Conservation (phyloP, 2,797 vertebrate species). For the Cuniculus paca region DNA sequence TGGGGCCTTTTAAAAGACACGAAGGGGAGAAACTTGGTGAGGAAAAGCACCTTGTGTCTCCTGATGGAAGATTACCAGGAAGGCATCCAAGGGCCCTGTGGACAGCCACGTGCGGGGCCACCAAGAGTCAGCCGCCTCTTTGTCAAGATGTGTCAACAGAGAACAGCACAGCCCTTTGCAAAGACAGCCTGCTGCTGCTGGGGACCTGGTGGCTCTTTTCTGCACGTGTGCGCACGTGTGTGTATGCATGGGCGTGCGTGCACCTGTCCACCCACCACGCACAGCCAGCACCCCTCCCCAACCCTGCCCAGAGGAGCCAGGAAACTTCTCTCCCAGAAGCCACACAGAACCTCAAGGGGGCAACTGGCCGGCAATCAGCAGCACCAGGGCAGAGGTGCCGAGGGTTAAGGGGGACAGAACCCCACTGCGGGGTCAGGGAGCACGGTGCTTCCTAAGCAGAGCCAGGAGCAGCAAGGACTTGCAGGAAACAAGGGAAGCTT, state of each 20-base stretch:
- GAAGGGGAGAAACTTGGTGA: accelerated
- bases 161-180: neutral
- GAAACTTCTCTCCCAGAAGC: constrained; percentile 71
- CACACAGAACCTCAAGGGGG: neutral
- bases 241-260: accelerated
- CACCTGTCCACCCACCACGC: neutral
- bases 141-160: neutral
- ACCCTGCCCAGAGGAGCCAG: neutral
- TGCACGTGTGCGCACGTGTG: neutral
- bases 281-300: neutral
- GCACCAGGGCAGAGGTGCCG: too few relatives aligned
- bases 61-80: accelerated
- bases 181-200: neutral
- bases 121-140: neutral
- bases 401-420: neutral
- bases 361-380: accelerated
- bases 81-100: neutral
- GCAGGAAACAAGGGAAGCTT: neutral
- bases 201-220: neutral
- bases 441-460: neutral
- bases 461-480: constrained; percentile 9
- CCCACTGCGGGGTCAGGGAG: neutral
- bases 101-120: neutral
- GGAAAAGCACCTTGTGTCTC: neutral
- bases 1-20: neutral